phyloP scores from a whole-genome alignment of 2,888 invertebrate genomes.

The Augiades crinisus region DNA sequence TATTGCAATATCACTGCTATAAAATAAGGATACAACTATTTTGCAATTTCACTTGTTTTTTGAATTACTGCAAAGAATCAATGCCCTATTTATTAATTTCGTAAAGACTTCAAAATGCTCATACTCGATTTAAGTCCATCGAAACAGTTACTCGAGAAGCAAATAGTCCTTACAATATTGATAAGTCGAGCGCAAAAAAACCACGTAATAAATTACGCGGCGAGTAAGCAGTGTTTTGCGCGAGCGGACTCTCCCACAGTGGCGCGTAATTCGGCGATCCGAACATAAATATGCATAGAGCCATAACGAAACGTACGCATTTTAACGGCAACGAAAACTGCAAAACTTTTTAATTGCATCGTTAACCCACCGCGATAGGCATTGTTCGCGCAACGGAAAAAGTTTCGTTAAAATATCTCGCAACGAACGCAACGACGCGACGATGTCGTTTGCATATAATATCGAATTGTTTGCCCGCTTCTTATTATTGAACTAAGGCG shows the following conservation, averaged over 20 bases:
- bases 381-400: conserved; percentile 37
- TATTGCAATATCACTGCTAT: too few relatives aligned
- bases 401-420: conserved; percentile 34
- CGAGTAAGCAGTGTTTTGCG: background rate
- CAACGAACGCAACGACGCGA: conserved; percentile 20
- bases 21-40: too few relatives aligned
- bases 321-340: conserved; percentile 29
- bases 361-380: conserved; percentile 38
- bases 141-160: too few relatives aligned
- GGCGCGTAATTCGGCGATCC: background rate
- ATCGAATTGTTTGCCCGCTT: conserved; percentile 10
- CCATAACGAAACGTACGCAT: conserved; percentile 31
- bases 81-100: too few relatives aligned
- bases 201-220: background rate
- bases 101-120: too few relatives aligned
- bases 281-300: conserved; percentile 39
- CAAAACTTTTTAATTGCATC: conserved; percentile 37
- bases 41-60: too few relatives aligned
- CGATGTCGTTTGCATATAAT: conserved; percentile 16
- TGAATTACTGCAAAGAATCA: too few relatives aligned
- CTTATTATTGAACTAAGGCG: background rate
- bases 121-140: too few relatives aligned
- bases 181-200: too few relatives aligned
- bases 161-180: too few relatives aligned
- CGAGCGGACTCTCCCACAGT: background rate